Evolutionary conservation across 2,113 vertebrate genomes (phyloP), one percentile per base, ranked within the genome.

Genomic region (Corythaixoides concolor): DNA sequence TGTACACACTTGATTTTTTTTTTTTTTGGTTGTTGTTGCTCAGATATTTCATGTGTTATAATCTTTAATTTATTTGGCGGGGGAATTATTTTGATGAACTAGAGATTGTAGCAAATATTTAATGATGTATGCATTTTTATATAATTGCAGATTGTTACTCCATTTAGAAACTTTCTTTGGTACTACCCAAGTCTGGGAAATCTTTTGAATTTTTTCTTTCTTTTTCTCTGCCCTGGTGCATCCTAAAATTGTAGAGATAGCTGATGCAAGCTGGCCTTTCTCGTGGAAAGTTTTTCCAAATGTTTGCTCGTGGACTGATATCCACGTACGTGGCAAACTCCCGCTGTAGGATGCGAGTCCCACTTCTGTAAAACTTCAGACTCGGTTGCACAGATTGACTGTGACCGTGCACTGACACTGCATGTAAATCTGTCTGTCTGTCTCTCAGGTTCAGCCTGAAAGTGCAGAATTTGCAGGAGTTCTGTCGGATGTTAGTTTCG

Each of bases 1-100:
- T 96, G 97, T 95, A 85, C 41, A 45, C 56, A 60, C 95, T 95
- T 97, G 97, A 94, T 70, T 32, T 50, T 45, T 84, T 88, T 49
- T 93, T 92, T 93, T 73, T 76, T 45, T 28, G 22, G 27, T 80
- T 6, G 72, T 52, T 87, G 76, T 56, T 92, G 49, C 84, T 89
- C 63, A 91, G 64, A 27, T 95, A 24, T 16, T 89, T 79, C 5
- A 17, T 79, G 37, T 28, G 13, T 81, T 89, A 32, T 1, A 90
- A 70, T 76, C 50, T 76, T 74, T 43, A 69, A 39, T 95, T 77
- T 87, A 30, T 63, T 79, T 85, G 66, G 55, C 1, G 14, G 27
- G 35, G 64, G 21, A 23, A 11, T 90, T 75, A 39, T 91, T 85
- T 58, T 66, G 47, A 55, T 86, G 64, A 82, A 41, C 79, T 72